Base-by-base conservation (phyloP, 2,113 vertebrate species). In the Redunca redunca region DNA sequence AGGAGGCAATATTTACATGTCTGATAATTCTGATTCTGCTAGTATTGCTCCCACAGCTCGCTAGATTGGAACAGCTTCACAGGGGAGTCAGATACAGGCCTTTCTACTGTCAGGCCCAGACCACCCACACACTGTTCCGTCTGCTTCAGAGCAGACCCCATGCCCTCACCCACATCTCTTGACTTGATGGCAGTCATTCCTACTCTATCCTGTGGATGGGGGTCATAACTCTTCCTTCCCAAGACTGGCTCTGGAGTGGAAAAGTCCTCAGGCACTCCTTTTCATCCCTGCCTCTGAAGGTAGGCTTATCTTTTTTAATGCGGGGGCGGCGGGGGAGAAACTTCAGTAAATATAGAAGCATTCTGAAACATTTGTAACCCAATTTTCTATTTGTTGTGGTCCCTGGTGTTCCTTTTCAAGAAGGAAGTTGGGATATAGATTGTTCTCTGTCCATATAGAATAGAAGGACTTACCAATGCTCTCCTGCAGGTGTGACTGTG, bases 281-380 rank as follows among this genome's bases (percentile, higher is more conserved):
- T 62, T 78, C 16, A 52, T 86, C 36, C 12, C 25, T 46, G 43
- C 43, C 17, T 17, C 30, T 46, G 57, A 30, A 74, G 23, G 8
- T 50, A 83, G 60, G 40, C 6, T 58, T 83, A 17, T 58, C 43
- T 25, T 85, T 86, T 78, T 48, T 53, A n/a, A 86, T 80, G 43
- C 1, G 2, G 28, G 33, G 11, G 16, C 40, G 40, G 40, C 2
- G 17, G 7, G 53, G 7, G 2, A 23, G 23, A 14, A 10, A 26
- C 23, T 12, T 14, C 3, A 5, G 52, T 36, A n/a, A 43, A n/a
- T 21, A n/a, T 28, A 33, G 30, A 55, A 9, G 43, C 11, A 64
- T 55, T 64, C n/a, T 21, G 23, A 77, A 90, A 78, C n/a, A 17
- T 36, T 62, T 80, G 30, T 46, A 78, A 64, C 46, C 14, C 15